phyloP scores from a whole-genome alignment of 2,888 invertebrate species.

The Pachymerium ferrugineum region DNA sequence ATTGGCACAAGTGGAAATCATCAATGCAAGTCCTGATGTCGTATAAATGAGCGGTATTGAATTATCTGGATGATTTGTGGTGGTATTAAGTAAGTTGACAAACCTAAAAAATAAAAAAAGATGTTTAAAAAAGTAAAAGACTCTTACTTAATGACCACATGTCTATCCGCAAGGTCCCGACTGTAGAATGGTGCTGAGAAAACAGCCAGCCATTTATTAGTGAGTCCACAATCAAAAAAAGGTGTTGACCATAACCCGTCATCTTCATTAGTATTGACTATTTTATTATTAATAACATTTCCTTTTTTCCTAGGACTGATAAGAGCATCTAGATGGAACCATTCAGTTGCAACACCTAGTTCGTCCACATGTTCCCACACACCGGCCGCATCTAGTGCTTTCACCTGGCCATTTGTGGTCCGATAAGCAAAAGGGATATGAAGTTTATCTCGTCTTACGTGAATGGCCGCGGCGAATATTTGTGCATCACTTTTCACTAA shows the following conservation, averaged over 20 bases:
- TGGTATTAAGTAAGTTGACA: too few relatives aligned
- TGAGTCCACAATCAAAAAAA: constrained; percentile 29
- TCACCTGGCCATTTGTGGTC: neutral
- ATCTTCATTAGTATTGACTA: neutral
- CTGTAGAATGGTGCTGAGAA: constrained; percentile 16
- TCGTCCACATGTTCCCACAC: neutral
- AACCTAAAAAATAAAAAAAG: neutral
- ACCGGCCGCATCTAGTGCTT: neutral
- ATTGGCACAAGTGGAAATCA: too few relatives aligned
- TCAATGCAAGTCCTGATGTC: too few relatives aligned
- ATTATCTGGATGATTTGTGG: too few relatives aligned
- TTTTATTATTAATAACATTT: neutral
- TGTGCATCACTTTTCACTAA: neutral
- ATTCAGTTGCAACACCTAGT: too few relatives aligned
- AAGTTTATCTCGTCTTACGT: neutral
- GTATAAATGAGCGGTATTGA: too few relatives aligned
- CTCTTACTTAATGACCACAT: neutral
- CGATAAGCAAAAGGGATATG: neutral
- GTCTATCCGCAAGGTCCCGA: neutral
- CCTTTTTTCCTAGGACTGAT: neutral
- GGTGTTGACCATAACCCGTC: constrained; percentile 8
- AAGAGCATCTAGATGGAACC: neutral
- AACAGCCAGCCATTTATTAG: constrained; percentile 8
- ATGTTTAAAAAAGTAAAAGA: neutral
- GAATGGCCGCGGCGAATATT: neutral